These are phyloP conservation scores for Pristionchus japonicus DNA, from an alignment of 2,888 invertebrate genomes.

Conservation along the genomic window DNA sequence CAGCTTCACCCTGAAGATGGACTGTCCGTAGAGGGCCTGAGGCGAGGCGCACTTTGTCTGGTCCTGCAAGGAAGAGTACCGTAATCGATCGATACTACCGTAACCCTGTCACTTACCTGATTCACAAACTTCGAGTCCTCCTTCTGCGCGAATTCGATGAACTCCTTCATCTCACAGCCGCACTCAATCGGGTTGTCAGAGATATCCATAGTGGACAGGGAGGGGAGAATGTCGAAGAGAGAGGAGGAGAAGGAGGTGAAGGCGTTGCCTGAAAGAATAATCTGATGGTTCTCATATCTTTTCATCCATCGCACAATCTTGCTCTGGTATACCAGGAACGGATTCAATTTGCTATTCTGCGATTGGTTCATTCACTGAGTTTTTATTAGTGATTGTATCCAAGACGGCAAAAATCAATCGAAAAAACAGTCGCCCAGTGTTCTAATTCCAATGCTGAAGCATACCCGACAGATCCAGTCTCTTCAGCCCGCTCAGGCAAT, in stretches of 20 bases:
- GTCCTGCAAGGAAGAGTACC: constrained; percentile 4
- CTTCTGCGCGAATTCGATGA: constrained; percentile 53
- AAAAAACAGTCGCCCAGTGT: not conserved
- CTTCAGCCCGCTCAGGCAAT: constrained; percentile 54
- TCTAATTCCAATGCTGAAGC: not conserved
- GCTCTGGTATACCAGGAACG: no score
- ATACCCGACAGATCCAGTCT: constrained; percentile 58
- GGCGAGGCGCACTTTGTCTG: constrained; percentile 38
- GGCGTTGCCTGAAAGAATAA: constrained; percentile 28
- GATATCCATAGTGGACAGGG: constrained; percentile 57
- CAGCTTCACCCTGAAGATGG: constrained; percentile 28
- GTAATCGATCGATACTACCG: not conserved
- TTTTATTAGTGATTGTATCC: no score
- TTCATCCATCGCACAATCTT: no score
- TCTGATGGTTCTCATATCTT: no score
- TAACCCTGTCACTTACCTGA: constrained; percentile 52
- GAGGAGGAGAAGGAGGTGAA: constrained; percentile 50
- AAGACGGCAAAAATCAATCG: not conserved
- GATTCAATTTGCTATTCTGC: no score
- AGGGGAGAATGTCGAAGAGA: constrained; percentile 60
- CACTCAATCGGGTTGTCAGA: constrained; percentile 64
- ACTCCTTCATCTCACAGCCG: constrained; percentile 54
- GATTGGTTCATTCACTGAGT: no score
- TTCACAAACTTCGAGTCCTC: constrained; percentile 59
- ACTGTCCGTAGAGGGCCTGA: constrained; percentile 17